Evolutionary conservation across 2,797 vertebrate genomes (phyloP).

Genomic region (Anas bahamensis): DNA sequence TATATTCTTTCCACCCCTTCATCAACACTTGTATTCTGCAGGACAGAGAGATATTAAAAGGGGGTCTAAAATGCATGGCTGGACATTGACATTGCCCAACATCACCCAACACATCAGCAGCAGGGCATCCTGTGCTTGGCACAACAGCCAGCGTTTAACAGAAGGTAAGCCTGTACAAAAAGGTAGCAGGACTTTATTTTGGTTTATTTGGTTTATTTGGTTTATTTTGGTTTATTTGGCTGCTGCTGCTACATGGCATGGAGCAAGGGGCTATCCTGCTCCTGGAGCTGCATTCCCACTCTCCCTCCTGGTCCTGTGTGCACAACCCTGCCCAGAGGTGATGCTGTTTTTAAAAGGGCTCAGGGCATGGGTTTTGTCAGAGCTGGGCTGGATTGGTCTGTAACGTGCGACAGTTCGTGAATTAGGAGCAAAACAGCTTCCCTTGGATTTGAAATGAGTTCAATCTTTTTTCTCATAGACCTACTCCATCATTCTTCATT

Average conservation of each 20-base stretch:
- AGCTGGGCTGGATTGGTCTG: background rate
- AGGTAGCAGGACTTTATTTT: background rate
- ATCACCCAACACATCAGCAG: background rate
- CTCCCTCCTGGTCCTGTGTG: background rate
- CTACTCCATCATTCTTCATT: background rate
- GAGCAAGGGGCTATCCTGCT: background rate
- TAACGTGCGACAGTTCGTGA: background rate
- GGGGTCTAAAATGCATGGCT: background rate
- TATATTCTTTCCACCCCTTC: background rate
- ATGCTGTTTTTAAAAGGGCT: background rate
- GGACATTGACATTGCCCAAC: background rate
- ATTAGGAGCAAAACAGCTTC: background rate
- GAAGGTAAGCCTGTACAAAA: background rate
- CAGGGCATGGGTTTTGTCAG: background rate
- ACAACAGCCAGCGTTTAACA: background rate
- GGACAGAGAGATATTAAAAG: background rate
- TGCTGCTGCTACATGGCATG: background rate
- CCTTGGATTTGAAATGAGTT: background rate
- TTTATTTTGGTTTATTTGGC: too few species aligned
- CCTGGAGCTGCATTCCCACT: background rate
- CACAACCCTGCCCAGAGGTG: background rate
- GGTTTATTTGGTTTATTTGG: background rate
- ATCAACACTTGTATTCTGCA: background rate
- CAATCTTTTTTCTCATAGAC: background rate
- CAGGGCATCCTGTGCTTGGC: background rate